Percentiles rank a stretch among this genome's conserved stretches.
These are phyloP conservation scores for Pithys albifrons DNA, from an alignment of 2,113 vertebrate species.

Conservation along the genomic window DNA sequence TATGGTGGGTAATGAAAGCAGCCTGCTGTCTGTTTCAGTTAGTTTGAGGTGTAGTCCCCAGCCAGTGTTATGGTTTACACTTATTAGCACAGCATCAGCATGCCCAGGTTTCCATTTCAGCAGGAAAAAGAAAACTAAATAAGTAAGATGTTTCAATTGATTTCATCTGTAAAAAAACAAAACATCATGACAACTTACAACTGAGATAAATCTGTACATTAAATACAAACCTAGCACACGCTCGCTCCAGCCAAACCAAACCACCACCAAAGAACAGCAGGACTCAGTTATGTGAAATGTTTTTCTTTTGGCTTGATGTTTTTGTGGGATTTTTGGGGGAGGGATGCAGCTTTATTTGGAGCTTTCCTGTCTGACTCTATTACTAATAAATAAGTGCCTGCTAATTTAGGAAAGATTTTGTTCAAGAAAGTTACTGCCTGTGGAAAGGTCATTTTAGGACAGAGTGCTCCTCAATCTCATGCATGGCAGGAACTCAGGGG, in stretches of 20 bases:
- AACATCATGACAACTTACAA: background rate
- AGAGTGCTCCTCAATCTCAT: background rate
- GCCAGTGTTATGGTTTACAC: background rate
- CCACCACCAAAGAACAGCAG: background rate
- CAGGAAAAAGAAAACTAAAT: conserved; percentile 1
- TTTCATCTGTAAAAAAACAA: conserved; percentile 7
- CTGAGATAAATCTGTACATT: background rate
- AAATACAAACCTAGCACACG: background rate
- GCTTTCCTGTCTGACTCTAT: background rate
- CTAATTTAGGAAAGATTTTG: background rate
- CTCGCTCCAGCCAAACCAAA: background rate
- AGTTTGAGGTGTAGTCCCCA: background rate
- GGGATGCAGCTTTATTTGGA: background rate
- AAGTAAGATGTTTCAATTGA: background rate
- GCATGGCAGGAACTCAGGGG: accelerated
- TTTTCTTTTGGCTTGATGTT: background rate
- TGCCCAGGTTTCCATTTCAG: background rate
- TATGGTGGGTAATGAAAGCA: background rate
- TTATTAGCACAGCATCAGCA: background rate
- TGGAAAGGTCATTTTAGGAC: background rate
- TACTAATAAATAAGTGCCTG: background rate
- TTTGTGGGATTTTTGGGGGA: background rate
- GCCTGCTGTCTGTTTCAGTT: background rate
- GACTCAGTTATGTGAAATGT: background rate
- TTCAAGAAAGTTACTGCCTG: background rate